phyloP scores from a whole-genome alignment of 2,888 invertebrate genomes.

The Caprella mutica region DNA sequence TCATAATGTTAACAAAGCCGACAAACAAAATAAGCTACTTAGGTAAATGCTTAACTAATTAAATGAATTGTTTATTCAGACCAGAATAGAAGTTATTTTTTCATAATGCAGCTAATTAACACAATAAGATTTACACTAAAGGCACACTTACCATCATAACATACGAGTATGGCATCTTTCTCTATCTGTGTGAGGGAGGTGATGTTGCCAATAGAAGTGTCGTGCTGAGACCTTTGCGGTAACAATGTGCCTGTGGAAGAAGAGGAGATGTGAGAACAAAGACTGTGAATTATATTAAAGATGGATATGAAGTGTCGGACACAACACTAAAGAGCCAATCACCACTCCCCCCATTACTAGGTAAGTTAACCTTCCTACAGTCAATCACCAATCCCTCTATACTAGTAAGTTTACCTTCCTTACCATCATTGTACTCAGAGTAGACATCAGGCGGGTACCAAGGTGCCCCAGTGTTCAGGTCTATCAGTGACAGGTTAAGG shows the following conservation, averaged over 20 bases:
- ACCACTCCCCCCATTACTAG: no score
- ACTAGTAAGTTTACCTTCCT: slow-evolving; percentile 12
- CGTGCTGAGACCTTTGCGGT: slow-evolving; percentile 36
- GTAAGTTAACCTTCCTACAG: no score
- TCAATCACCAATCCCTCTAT: slow-evolving; percentile 32
- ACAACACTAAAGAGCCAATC: no score
- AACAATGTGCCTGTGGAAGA: slow-evolving; percentile 4
- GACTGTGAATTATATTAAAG: background rate
- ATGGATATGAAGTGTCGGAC: no score
- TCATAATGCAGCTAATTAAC: no score
- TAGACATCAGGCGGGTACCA: slow-evolving; percentile 17
- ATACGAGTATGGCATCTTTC: slow-evolving; percentile 57
- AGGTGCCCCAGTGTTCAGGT: slow-evolving; percentile 48
- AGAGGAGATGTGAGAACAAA: slow-evolving; percentile 10
- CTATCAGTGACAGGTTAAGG: slow-evolving; percentile 75
- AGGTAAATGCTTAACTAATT: no score
- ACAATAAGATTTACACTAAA: background rate
- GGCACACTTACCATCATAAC: slow-evolving; percentile 26
- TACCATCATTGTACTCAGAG: slow-evolving; percentile 6
- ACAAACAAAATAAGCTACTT: no score
- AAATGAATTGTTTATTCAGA: no score
- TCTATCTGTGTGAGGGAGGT: slow-evolving; percentile 76
- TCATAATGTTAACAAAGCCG: no score
- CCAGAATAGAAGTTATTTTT: no score
- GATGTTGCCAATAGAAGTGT: slow-evolving; percentile 53